Percentiles rank a stretch among this genome's conserved stretches.
These are phyloP conservation scores for Drosophila micromelanica DNA, from an alignment of 1,140 invertebrate species.

Conservation along the genomic window DNA sequence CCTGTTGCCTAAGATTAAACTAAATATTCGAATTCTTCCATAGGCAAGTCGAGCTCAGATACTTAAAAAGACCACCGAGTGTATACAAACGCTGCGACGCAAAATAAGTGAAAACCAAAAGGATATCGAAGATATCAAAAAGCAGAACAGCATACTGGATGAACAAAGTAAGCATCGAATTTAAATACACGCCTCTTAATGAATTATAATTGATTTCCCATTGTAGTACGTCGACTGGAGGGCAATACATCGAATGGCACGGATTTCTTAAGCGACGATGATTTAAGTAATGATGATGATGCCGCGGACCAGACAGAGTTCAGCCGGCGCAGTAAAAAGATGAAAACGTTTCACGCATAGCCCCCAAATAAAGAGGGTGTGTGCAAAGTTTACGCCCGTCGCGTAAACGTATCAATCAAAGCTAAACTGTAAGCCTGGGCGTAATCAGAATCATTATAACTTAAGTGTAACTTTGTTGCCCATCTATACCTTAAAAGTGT, in stretches of 20 bases:
- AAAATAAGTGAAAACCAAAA: conserved; percentile 96
- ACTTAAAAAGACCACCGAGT: conserved; percentile 98
- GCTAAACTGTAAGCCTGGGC: conserved; percentile 30
- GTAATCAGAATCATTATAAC: conserved; percentile 29
- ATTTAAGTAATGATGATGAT: conserved; percentile 61
- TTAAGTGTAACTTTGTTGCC: conserved; percentile 35
- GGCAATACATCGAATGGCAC: conserved; percentile 37
- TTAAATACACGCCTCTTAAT: background rate
- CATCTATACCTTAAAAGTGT: conserved; percentile 40
- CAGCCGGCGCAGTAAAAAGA: conserved; percentile 79
- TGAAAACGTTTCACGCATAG: conserved; percentile 83
- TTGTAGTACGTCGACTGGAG: conserved; percentile 71
- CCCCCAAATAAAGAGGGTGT: background rate
- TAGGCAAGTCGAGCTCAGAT: conserved; percentile 98
- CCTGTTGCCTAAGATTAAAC: too few relatives aligned
- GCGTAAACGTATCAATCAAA: conserved; percentile 41
- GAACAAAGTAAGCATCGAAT: conserved; percentile 91
- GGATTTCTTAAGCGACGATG: conserved; percentile 59
- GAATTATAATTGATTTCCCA: background rate
- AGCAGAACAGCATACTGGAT: conserved; percentile 95
- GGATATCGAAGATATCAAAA: conserved; percentile 97
- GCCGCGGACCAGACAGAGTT: conserved; percentile 72
- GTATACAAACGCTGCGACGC: conserved; percentile 96
- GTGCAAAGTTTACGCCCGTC: conserved; percentile 10
- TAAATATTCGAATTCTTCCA: background rate